These are phyloP conservation scores for Tringa solitaria DNA, from an alignment of 2,113 vertebrate species.

Conservation along the genomic window DNA sequence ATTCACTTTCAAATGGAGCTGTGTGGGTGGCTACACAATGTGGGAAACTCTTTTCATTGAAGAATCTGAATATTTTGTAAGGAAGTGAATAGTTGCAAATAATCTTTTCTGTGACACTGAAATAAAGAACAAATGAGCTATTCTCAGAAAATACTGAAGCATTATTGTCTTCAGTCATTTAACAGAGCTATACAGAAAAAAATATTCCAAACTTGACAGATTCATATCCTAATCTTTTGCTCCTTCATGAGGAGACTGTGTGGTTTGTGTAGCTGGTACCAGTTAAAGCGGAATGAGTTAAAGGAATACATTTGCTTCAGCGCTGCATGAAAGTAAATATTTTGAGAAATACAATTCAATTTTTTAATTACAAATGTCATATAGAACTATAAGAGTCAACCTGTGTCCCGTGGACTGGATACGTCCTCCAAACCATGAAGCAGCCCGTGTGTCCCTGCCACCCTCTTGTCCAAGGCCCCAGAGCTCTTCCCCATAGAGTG, in stretches of 20 bases:
- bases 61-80: constrained; percentile 85
- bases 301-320: background rate
- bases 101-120: constrained; percentile 84
- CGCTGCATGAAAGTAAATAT: background rate
- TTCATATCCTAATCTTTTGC: constrained; percentile 75
- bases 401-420: background rate
- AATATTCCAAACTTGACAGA: constrained; percentile 81
- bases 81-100: constrained; percentile 90
- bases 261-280: background rate
- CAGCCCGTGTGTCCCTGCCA: accelerated
- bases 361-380: background rate
- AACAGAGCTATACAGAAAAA: constrained; percentile 60
- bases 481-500: background rate
- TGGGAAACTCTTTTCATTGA: constrained; percentile 91
- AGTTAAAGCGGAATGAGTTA: constrained; percentile 4
- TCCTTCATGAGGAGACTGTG: constrained; percentile 38
- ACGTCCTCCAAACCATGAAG: background rate
- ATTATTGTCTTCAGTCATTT: constrained; percentile 68
- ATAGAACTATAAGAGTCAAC: background rate
- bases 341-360: background rate
- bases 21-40: constrained; percentile 89
- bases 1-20: constrained; percentile 69
- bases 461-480: background rate
- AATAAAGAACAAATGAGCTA: constrained; percentile 84
- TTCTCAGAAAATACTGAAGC: constrained; percentile 83